Evolutionary conservation across 2,888 invertebrate genomes (phyloP).

Genomic region (Tetragnatha montana): DNA sequence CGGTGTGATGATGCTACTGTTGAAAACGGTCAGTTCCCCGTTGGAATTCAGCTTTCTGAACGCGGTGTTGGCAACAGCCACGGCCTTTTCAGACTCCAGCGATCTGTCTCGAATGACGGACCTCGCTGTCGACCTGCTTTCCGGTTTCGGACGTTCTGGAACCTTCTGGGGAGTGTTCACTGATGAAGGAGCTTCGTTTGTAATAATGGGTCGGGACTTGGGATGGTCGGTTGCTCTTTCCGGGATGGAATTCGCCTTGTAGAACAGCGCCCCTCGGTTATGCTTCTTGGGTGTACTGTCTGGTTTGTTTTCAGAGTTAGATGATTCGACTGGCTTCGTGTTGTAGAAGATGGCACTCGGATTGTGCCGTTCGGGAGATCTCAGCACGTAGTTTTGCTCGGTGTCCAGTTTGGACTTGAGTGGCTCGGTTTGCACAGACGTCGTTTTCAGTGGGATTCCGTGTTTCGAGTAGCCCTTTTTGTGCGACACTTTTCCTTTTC

Average conservation of each 20-base stretch:
- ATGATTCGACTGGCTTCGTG: neutral
- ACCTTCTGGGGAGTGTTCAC: neutral
- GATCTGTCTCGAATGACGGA: slow-evolving; percentile 39
- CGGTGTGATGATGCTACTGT: slow-evolving; percentile 40
- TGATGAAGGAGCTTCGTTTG: neutral
- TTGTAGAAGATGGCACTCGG: slow-evolving; percentile 59
- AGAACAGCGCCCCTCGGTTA: slow-evolving; percentile 55
- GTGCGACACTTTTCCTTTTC: neutral
- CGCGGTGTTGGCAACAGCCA: slow-evolving; percentile 58
- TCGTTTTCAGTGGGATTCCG: neutral
- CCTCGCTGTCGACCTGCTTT: neutral
- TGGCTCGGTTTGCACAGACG: slow-evolving; percentile 52
- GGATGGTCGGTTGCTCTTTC: slow-evolving; percentile 11
- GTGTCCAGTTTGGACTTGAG: neutral
- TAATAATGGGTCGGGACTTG: neutral
- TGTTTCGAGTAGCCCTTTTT: neutral
- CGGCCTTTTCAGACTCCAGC: slow-evolving; percentile 55
- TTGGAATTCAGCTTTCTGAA: slow-evolving; percentile 55
- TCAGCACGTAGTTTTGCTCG: slow-evolving; percentile 10
- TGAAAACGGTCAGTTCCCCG: slow-evolving; percentile 64
- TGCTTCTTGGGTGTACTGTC: slow-evolving; percentile 20
- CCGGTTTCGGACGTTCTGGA: neutral
- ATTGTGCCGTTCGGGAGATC: slow-evolving; percentile 58
- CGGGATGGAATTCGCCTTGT: slow-evolving; percentile 9
- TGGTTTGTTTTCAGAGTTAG: neutral